Percentiles rank a stretch among this genome's conserved stretches.
Evolutionary conservation across 2,888 invertebrate genomes (phyloP).

Genomic region (Hydriomena furcata): DNA sequence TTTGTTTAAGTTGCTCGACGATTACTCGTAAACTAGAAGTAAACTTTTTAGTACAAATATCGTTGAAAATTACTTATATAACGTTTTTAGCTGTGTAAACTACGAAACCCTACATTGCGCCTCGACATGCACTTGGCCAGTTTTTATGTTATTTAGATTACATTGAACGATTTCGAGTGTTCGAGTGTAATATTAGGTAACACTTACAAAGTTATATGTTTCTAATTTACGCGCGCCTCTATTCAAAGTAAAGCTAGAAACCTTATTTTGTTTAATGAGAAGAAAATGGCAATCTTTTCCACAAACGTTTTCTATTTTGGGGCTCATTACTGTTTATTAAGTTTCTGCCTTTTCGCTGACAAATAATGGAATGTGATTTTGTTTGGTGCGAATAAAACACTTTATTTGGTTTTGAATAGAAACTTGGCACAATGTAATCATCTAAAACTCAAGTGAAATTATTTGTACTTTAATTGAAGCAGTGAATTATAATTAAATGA

Average conservation of each 20-base stretch:
- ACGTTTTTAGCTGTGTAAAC: no score
- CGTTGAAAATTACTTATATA: no score
- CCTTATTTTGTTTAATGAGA: conserved; percentile 8
- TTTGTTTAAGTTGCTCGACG: no score
- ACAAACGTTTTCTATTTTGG: conserved; percentile 18
- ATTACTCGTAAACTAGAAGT: no score
- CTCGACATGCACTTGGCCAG: no score
- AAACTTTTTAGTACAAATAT: no score
- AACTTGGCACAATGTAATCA: neutral
- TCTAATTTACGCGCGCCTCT: conserved; percentile 5
- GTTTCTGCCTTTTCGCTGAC: conserved; percentile 13
- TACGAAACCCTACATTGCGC: no score
- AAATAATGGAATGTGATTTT: conserved; percentile 13
- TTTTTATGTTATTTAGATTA: no score
- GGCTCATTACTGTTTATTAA: conserved; percentile 16
- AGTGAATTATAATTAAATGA: conserved; percentile 1
- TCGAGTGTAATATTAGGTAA: no score
- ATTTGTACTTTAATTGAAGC: conserved; percentile 12
- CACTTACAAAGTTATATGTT: neutral
- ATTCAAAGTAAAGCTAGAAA: neutral
- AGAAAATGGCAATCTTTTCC: conserved; percentile 18
- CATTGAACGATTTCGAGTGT: no score
- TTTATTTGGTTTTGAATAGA: conserved; percentile 2
- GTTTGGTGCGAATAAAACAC: conserved; percentile 9
- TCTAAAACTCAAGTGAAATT: conserved; percentile 2